A percentile compares a stretch with the other conserved stretches of the same genome.
Conservation (phyloP, 2,113 vertebrate species). For the Apus apus region DNA sequence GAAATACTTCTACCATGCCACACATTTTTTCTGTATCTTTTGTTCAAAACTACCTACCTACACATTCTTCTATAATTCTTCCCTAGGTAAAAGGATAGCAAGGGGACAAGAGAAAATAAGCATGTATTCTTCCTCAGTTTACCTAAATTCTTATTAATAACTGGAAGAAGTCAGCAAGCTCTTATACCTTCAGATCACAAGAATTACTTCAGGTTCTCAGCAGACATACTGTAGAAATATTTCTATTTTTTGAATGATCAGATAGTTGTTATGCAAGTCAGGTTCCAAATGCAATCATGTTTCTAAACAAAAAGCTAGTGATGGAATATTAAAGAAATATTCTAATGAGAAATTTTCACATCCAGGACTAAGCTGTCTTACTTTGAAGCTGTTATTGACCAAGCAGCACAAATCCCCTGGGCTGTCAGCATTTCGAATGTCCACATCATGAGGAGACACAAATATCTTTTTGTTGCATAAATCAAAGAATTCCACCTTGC, state of each 20-base stretch:
- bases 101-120: neutral
- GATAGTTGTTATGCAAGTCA: neutral
- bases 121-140: neutral
- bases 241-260: neutral
- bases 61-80: neutral
- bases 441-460: constrained; percentile 91
- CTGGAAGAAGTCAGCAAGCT: neutral
- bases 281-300: neutral
- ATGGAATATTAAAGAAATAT: neutral
- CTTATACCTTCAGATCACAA: neutral
- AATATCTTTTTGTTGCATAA: constrained; percentile 80
- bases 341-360: neutral
- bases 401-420: constrained; percentile 85
- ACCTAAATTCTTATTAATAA: neutral
- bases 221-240: neutral
- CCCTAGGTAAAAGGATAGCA: neutral
- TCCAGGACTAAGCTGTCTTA: constrained; percentile 60
- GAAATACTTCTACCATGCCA: neutral
- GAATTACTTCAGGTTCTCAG: neutral
- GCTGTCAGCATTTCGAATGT: constrained; percentile 81
- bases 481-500: constrained; percentile 92
- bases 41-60: neutral
- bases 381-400: constrained; percentile 85
- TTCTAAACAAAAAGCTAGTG: neutral
- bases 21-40: neutral